Evolutionary conservation across 2,888 invertebrate species (phyloP).

Genomic region (Amphipyra tragopoginis): DNA sequence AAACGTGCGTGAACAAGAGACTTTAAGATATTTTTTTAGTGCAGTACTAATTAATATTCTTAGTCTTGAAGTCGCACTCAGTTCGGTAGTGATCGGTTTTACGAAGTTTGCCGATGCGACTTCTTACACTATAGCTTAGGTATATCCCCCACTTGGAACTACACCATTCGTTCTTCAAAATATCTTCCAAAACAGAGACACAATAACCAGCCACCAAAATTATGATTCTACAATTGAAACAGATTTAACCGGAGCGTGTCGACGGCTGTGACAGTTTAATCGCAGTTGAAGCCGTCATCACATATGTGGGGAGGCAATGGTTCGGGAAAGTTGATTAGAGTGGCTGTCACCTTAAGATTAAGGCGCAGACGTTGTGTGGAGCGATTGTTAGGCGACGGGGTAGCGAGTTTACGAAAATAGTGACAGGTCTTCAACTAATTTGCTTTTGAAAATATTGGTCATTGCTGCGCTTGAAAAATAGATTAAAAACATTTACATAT

Average conservation of each 20-base stretch:
- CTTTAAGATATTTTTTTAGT: too few relatives aligned
- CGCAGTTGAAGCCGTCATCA: conserved; percentile 84
- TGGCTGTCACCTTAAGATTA: conserved; percentile 85
- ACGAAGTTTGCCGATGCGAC: too few relatives aligned
- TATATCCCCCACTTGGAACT: too few relatives aligned
- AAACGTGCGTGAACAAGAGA: too few relatives aligned
- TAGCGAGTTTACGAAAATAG: conserved; percentile 5
- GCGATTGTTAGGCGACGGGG: conserved; percentile 47
- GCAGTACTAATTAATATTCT: too few relatives aligned
- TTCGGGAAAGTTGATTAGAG: conserved; percentile 87
- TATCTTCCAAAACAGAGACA: conserved; percentile 14
- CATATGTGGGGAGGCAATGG: conserved; percentile 81
- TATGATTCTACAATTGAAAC: conserved; percentile 39
- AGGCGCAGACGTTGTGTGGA: conserved; percentile 71
- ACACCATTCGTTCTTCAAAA: not conserved
- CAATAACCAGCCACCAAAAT: conserved; percentile 37
- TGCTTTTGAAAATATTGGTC: too few relatives aligned
- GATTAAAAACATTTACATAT: too few relatives aligned
- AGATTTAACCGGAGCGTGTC: conserved; percentile 56
- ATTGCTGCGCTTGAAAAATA: too few relatives aligned
- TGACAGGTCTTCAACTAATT: too few relatives aligned
- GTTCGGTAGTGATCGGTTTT: too few relatives aligned
- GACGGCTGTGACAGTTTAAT: conserved; percentile 83
- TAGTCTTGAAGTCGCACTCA: too few relatives aligned
- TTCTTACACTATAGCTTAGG: too few relatives aligned